phyloP scores from a whole-genome alignment of 2,888 invertebrate species.

The Pediacus dermestoides region DNA sequence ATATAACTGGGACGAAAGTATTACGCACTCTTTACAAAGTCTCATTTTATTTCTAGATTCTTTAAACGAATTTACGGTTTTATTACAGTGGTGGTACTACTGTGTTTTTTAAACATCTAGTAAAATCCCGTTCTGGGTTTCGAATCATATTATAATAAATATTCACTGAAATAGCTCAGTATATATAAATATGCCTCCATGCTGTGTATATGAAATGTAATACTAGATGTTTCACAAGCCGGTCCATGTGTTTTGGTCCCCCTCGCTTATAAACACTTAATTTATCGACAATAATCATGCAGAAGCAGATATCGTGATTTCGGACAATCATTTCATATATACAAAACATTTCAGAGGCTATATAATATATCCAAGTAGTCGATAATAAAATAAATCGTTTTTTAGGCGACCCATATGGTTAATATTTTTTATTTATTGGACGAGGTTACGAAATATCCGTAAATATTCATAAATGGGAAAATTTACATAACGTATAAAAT shows the following conservation, averaged over 20 bases:
- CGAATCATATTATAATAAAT: too few species aligned
- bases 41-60: too few species aligned
- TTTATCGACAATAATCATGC: conserved; percentile 20
- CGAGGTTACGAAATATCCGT: background rate
- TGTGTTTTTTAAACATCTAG: too few species aligned
- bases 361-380: too few species aligned
- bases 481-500: background rate
- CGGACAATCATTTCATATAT: conserved; percentile 15
- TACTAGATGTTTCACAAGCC: conserved; percentile 20
- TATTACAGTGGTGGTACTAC: too few species aligned
- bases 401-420: background rate
- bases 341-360: too few species aligned
- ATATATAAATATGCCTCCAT: conserved; percentile 17
- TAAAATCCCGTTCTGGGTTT: too few species aligned
- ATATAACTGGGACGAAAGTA: too few species aligned
- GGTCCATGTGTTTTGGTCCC: conserved; percentile 15
- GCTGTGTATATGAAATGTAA: conserved; percentile 22
- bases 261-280: conserved; percentile 12
- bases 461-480: background rate
- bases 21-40: too few species aligned
- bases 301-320: conserved; percentile 17
- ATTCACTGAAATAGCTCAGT: conserved; percentile 8
- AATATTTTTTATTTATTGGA: conserved; percentile 1
- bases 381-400: too few species aligned
- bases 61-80: too few species aligned